These are phyloP conservation scores for Gila robusta DNA, from an alignment of 2,797 vertebrate genomes.

Conservation along the genomic window DNA sequence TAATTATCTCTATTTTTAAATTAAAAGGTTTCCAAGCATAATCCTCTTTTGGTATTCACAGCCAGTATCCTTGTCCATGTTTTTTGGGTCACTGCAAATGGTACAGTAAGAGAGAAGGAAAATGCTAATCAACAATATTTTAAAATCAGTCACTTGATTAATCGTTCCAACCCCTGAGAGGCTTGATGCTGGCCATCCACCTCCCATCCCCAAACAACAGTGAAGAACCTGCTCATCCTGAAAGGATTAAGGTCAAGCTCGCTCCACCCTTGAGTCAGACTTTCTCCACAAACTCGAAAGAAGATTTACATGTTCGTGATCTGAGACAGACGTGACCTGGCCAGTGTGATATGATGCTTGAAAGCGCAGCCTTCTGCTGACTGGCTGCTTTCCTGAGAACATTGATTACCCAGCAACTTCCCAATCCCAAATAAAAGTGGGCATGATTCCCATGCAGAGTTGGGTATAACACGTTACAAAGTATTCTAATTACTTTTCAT, in stretches of 20 bases:
- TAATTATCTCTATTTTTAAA: not conserved
- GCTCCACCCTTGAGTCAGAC: not conserved
- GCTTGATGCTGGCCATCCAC: not conserved
- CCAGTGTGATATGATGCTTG: not conserved
- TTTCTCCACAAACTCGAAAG: conserved; percentile 8
- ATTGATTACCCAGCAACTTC: not conserved
- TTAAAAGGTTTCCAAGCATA: not conserved
- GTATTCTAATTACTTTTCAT: no score
- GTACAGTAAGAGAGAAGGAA: not conserved
- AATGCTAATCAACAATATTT: not conserved
- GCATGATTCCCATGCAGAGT: not conserved
- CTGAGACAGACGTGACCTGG: not conserved
- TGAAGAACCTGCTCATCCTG: conserved; percentile 19
- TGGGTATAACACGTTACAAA: no score
- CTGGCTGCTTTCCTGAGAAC: not conserved
- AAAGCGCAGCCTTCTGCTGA: not conserved
- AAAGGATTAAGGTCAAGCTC: conserved; percentile 2
- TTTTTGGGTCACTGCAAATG: not conserved
- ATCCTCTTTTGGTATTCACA: not conserved
- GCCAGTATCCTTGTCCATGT: not conserved
- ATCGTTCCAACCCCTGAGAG: not conserved
- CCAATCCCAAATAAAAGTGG: conserved; percentile 8
- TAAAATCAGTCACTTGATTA: not conserved
- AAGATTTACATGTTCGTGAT: not conserved
- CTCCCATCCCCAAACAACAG: not conserved